phyloP scores from a whole-genome alignment of 2,113 vertebrate genomes.

The Todiramphus chloris region DNA sequence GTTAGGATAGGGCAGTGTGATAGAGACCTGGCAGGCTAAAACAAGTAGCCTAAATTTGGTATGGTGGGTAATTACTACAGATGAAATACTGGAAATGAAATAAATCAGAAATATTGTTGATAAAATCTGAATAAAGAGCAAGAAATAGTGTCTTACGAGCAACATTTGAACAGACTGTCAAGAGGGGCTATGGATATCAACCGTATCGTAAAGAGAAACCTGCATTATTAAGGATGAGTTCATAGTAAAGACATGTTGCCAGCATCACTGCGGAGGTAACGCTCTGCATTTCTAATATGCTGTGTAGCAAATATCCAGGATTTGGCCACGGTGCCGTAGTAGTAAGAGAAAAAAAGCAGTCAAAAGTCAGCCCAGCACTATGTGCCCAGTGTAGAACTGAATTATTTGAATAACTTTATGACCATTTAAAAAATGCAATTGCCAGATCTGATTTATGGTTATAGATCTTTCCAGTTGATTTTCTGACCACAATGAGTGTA shows the following conservation, averaged over 20 bases:
- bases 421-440: neutral
- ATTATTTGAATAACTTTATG: neutral
- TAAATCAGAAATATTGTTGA: neutral
- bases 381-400: neutral
- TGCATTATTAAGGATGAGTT: too few species aligned
- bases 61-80: neutral
- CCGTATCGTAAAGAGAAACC: neutral
- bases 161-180: neutral
- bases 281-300: accelerated
- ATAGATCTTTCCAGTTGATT: neutral
- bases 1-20: neutral
- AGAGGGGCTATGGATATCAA: neutral
- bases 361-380: neutral
- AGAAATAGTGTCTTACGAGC: neutral
- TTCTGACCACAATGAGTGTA: neutral
- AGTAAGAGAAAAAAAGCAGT: neutral
- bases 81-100: neutral
- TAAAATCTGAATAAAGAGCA: neutral
- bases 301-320: neutral
- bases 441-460: neutral
- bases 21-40: neutral
- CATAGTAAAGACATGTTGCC: neutral
- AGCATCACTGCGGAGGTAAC: neutral
- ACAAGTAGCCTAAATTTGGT: neutral
- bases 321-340: neutral